Percentiles rank a stretch among this genome's conserved stretches.
Conservation (phyloP, 2,797 vertebrate species). For the Lemur catta region DNA sequence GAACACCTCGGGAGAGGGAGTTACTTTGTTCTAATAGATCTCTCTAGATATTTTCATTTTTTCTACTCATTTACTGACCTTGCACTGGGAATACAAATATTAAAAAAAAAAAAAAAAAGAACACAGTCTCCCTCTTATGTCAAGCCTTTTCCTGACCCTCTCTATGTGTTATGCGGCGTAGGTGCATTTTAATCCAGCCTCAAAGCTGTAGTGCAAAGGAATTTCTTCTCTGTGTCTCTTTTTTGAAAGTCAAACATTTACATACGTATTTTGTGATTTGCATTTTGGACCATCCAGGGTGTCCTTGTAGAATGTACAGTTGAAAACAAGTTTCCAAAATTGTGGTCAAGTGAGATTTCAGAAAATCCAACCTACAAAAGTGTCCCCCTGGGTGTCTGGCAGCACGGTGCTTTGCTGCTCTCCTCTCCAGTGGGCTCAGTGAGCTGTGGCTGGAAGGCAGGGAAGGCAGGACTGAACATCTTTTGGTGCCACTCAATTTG, state of each 20-base stretch:
- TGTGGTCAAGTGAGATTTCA: neutral
- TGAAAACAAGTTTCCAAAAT: neutral
- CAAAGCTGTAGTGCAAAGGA: neutral
- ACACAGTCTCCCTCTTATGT: neutral
- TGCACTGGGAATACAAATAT: neutral
- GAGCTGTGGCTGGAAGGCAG: neutral
- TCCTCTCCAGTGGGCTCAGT: neutral
- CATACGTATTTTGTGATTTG: neutral
- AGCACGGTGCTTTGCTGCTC: fast-evolving
- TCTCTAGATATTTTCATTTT: neutral
- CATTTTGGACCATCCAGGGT: neutral
- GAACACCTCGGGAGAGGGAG: neutral
- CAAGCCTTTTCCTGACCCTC: neutral
- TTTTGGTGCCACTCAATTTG: neutral
- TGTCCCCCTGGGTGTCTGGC: neutral
- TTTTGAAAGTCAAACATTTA: neutral
- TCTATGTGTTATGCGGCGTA: neutral
- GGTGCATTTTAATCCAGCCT: neutral
- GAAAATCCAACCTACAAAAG: neutral
- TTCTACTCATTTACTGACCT: neutral
- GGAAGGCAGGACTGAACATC: too few relatives aligned
- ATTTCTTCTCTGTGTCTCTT: neutral
- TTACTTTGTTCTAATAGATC: neutral
- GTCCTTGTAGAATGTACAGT: neutral
- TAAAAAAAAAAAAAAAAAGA: neutral